Evolutionary conservation across 2,113 vertebrate genomes (phyloP).

Genomic region (Archilochus colubris): DNA sequence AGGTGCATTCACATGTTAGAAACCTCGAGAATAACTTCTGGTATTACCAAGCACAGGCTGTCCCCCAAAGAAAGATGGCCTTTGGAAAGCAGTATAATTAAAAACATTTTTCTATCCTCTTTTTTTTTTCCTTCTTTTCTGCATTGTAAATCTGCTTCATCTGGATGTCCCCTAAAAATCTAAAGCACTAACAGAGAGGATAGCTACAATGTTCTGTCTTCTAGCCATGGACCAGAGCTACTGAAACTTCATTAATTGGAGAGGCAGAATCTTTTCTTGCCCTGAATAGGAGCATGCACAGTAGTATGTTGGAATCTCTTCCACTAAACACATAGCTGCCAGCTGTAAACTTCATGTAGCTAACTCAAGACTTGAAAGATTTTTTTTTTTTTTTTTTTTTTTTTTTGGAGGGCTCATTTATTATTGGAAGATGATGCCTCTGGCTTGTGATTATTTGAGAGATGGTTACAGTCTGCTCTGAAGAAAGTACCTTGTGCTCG

Average conservation of each 20-base stretch:
- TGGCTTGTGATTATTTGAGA: not conserved
- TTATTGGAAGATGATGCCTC: not conserved
- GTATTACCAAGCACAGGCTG: not conserved
- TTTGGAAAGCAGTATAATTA: not conserved
- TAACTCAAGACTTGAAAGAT: not conserved
- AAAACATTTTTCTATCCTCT: not conserved
- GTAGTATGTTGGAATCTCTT: not conserved
- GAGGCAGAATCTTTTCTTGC: not conserved
- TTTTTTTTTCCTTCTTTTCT: not conserved
- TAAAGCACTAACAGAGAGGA: not conserved
- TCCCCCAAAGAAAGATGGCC: not conserved
- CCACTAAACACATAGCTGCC: not conserved
- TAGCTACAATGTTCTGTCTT: not conserved
- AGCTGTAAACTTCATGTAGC: not conserved
- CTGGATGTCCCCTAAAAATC: not conserved
- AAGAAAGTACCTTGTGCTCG: not conserved
- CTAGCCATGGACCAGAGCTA: not conserved
- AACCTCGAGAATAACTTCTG: not conserved
- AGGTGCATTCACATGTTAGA: not conserved
- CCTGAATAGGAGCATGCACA: not conserved
- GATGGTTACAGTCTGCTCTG: not conserved
- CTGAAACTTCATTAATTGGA: not conserved
- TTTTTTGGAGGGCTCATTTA: not conserved
- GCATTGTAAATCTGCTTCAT: not conserved
- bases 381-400: no score